Evolutionary conservation across 1,140 invertebrate species (phyloP).

Genomic region (Lordiphosa mommai): DNA sequence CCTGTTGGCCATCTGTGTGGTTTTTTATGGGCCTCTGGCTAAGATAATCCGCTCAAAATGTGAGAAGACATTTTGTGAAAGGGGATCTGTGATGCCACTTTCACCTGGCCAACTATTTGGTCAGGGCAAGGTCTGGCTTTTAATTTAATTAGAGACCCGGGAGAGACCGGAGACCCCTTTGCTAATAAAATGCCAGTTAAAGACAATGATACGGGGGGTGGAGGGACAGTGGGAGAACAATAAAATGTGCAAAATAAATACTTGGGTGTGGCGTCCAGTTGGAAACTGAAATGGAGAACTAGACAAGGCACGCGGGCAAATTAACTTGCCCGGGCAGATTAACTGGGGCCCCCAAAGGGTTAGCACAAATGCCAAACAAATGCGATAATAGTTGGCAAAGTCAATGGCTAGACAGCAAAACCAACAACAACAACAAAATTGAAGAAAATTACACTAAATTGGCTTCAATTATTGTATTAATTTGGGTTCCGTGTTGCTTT

Average conservation of each 20-base stretch:
- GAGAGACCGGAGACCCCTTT: not conserved
- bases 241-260: conserved; percentile 45
- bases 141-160: conserved; percentile 46
- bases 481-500: conserved; percentile 79
- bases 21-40: no score
- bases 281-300: conserved; percentile 27
- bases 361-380: conserved; percentile 65
- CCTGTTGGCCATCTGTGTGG: no score
- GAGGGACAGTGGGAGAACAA: conserved; percentile 11
- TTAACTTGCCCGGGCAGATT: conserved; percentile 49
- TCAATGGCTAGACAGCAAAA: conserved; percentile 64
- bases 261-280: conserved; percentile 43
- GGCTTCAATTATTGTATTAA: conserved; percentile 79
- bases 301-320: conserved; percentile 33
- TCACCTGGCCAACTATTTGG: no score
- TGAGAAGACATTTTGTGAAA: no score
- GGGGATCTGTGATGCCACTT: no score
- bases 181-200: conserved; percentile 17
- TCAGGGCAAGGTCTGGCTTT: conserved; percentile 23
- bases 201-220: conserved; percentile 7
- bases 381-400: conserved; percentile 73
- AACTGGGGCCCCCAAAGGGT: conserved; percentile 30
- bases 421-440: conserved; percentile 57
- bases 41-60: no score
- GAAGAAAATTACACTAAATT: conserved; percentile 79